These are phyloP conservation scores for Echinometra lucunter DNA, from an alignment of 53 echinoderm and acorn worm species.

Conservation along the genomic window DNA sequence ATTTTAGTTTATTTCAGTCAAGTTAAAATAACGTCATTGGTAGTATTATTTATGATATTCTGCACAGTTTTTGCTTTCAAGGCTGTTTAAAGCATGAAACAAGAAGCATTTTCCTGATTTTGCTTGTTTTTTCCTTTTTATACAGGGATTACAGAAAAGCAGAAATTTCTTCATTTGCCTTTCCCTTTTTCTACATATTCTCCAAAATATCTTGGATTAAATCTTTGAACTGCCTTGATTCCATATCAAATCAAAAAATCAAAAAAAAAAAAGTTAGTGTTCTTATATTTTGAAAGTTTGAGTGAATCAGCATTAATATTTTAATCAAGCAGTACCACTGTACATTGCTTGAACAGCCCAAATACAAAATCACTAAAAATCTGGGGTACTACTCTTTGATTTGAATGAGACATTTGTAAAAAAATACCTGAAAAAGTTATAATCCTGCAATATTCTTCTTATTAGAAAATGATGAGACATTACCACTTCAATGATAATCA, in stretches of 20 bases:
- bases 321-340: background rate
- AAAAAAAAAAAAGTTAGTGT: background rate
- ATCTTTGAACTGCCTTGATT: background rate
- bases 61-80: conserved; percentile 39
- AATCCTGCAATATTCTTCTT: background rate
- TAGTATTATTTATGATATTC: conserved; percentile 16
- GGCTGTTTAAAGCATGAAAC: background rate
- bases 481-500: too few species aligned
- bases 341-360: background rate
- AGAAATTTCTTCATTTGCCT: background rate
- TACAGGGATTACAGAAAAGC: background rate
- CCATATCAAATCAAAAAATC: background rate
- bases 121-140: background rate
- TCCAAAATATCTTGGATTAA: background rate
- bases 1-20: conserved; percentile 68
- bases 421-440: background rate
- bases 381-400: background rate
- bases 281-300: background rate
- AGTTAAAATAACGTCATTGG: conserved; percentile 26
- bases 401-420: background rate
- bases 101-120: conserved; percentile 10
- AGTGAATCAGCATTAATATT: background rate
- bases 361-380: background rate
- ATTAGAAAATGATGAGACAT: background rate
- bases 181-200: background rate